phyloP scores from a whole-genome alignment of 1,140 invertebrate species.

The Lysiphlebus fabarum region DNA sequence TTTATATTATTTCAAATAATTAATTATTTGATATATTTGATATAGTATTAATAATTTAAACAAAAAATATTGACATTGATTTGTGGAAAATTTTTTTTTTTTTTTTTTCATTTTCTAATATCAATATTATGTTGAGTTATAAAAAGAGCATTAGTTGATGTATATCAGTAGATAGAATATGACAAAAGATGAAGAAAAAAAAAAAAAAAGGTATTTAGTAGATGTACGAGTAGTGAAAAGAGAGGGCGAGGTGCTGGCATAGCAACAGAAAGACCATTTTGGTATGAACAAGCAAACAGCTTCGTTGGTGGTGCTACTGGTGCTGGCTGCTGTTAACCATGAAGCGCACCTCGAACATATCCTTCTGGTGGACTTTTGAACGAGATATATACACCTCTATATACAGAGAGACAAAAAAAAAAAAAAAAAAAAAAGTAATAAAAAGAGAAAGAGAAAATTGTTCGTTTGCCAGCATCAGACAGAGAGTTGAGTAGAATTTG shows the following conservation, averaged over 20 bases:
- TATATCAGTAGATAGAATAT: background rate
- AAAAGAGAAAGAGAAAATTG: slow-evolving; percentile 3
- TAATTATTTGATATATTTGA: too few species aligned
- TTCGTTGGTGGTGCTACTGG: slow-evolving; percentile 19
- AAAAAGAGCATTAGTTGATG: slow-evolving; percentile 7
- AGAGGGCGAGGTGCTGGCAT: slow-evolving; percentile 45
- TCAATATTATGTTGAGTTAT: too few species aligned
- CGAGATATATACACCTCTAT: background rate
- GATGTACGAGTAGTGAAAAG: slow-evolving; percentile 19
- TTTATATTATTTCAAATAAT: too few species aligned
- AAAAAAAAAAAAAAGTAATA: too few species aligned
- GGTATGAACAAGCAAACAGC: slow-evolving; percentile 43
- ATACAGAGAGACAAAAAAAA: slow-evolving; percentile 5
- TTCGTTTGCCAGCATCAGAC: slow-evolving; percentile 7
- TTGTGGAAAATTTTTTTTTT: too few species aligned
- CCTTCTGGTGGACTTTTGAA: slow-evolving; percentile 28
- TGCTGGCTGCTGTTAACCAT: slow-evolving; percentile 23
- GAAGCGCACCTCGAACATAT: slow-evolving; percentile 16
- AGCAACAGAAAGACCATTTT: slow-evolving; percentile 53
- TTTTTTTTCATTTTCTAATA: too few species aligned
- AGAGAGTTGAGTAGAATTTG: slow-evolving; percentile 14
- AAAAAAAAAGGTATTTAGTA: background rate
- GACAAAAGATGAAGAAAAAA: background rate
- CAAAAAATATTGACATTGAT: too few species aligned
- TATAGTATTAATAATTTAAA: too few species aligned